Conservation (phyloP, 1,140 invertebrate genomes). For the Drosophila nannoptera region DNA sequence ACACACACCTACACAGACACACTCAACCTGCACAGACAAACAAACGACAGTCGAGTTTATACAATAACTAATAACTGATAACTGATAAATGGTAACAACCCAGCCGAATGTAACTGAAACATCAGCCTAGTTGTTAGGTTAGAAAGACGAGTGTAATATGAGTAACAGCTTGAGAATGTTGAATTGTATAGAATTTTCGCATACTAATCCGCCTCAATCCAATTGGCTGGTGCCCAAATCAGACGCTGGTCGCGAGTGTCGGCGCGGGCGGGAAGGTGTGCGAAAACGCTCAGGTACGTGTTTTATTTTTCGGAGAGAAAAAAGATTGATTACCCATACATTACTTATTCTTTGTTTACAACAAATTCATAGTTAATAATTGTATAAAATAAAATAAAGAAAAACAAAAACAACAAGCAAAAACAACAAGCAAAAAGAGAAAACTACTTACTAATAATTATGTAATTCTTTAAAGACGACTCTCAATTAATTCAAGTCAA, state of each 20-base stretch:
- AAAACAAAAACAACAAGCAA: conserved; percentile 18
- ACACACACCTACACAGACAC: conserved; percentile 15
- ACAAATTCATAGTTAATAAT: conserved; percentile 73
- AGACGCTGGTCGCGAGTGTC: not conserved
- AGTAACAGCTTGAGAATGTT: conserved; percentile 76
- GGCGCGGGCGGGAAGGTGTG: conserved; percentile 32
- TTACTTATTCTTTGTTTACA: conserved; percentile 77
- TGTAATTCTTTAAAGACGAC: conserved; percentile 55
- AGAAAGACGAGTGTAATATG: conserved; percentile 64
- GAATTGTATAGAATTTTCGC: conserved; percentile 77
- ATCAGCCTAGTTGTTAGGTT: conserved; percentile 59
- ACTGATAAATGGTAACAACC: conserved; percentile 33
- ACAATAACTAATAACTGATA: conserved; percentile 28
- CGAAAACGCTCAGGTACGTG: conserved; percentile 79
- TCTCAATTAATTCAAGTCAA: conserved; percentile 6
- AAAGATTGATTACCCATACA: conserved; percentile 82
- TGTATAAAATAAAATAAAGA: conserved; percentile 45
- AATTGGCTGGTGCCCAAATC: not conserved
- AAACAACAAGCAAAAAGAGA: conserved; percentile 23
- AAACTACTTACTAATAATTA: conserved; percentile 49
- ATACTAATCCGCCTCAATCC: conserved; percentile 25
- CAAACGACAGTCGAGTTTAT: conserved; percentile 14
- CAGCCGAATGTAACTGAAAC: conserved; percentile 55
- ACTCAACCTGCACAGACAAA: conserved; percentile 13
- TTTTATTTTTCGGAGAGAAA: conserved; percentile 81